phyloP scores from a whole-genome alignment of 64 coral and sea anemone species.

The Stichodactyla helianthus region DNA sequence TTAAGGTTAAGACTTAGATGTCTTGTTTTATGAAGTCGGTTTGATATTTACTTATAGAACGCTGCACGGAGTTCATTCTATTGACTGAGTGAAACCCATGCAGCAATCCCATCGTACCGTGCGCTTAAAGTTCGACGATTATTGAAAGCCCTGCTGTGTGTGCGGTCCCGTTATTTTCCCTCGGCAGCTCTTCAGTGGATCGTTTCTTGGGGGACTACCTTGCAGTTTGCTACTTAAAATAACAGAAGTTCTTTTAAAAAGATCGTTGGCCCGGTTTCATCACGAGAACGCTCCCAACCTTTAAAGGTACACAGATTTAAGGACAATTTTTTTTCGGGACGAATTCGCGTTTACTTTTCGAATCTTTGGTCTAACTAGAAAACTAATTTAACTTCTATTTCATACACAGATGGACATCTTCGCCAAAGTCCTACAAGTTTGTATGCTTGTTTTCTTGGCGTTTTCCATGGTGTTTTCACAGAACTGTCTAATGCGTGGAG shows the following conservation, averaged over 20 bases:
- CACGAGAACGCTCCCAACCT: not conserved
- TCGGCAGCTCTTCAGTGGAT: not conserved
- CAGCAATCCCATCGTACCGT: not conserved
- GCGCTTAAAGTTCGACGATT: not conserved
- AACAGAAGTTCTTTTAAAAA: too few relatives aligned
- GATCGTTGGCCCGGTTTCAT: too few relatives aligned
- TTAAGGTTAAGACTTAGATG: not conserved
- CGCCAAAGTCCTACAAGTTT: not conserved
- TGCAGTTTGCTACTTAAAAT: not conserved
- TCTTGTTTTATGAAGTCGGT: not conserved
- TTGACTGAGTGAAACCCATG: not conserved
- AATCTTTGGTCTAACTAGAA: not conserved
- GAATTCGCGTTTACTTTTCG: not conserved
- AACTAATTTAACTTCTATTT: not conserved
- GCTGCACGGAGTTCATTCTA: not conserved
- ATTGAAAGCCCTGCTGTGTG: not conserved
- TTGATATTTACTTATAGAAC: not conserved
- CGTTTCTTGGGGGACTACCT: not conserved
- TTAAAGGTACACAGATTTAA: not conserved
- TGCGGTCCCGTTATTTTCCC: not conserved
- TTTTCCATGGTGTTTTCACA: not conserved
- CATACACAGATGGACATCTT: not conserved
- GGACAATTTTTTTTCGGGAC: not conserved
- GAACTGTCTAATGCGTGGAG: conserved; percentile 15
- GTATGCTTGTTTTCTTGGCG: not conserved